Base-by-base conservation (phyloP, 2,888 invertebrate genomes). In the Ophion obscuratus region DNA sequence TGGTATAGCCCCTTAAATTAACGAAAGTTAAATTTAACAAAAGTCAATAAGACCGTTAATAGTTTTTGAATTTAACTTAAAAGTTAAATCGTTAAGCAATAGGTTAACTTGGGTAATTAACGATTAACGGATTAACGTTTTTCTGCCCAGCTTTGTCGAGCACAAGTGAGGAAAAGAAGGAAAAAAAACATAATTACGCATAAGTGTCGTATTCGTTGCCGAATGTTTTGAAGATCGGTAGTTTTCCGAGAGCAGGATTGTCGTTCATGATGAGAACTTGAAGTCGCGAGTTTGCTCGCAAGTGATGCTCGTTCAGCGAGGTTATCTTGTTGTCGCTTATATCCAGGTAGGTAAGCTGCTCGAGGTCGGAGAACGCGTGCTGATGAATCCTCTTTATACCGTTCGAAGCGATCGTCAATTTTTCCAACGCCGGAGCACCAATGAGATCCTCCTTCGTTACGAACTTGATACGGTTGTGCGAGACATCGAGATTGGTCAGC, bases 291-390 rank as follows among this genome's bases (percentile, higher is more conserved):
- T 97, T 97, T 90, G 96, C 95, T 87, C 95, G 95, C 91, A 97
- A 97, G 74, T 97, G 95, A 92, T 96, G 95, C 83, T 96, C 95
- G 0, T 96, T 96, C 53, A 97, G 94, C 86, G 96, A 95, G 78
- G 96, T 96, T 75, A 97, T 93, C 86, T 96, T 95, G 92, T 98
- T 97, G 89, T 96, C 95, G 3, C 97, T 97, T 85, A 97, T 95
- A 93, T 97, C 97, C 86, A 97, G 95, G 91, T 96, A 95, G 88
- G 96, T 96, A 62, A 97, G 95, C 87, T 96, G 96, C 80, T 95
- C 95, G 83, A 97, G 95, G 85, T 95, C 95, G 64, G 95, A 94
- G 94, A 97, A 97, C 7, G 97, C 96, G 90, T 96, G 96, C 24
- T 96, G 95, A 90, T 96, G 96, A 83, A 97, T 96, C 91, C 95